Base-by-base conservation (phyloP, 1,140 invertebrate species). In the Dendrolimus kikuchii region DNA sequence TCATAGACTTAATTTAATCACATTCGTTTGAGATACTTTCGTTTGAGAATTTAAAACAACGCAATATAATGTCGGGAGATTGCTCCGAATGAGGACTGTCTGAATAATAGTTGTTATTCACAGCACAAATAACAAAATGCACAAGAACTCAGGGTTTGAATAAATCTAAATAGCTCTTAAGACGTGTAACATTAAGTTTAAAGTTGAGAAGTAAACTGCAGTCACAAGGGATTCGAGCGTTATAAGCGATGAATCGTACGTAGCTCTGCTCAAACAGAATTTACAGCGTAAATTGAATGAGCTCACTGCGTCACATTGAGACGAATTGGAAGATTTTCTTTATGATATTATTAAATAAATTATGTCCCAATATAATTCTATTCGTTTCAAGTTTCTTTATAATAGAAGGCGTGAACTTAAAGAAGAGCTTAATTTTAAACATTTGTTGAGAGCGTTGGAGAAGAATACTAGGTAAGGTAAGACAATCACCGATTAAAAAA, bases 211-310 rank as follows among this genome's bases (percentile, higher is more conserved):
- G 10, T 37, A 41, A 46, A 41, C 23, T 53, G 6, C 44, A 40
- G 7, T 23, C 8, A 38, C 44, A 42, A 9, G 49, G 40, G 51
- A 49, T 37, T 41, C 47, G 39, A 47, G 47, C 46, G 48, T 47
- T 54, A 57, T 57, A 53, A 53, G 55, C 51, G 55, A 53, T 5
- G 51, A 50, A 53, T 60, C 52, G 41, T 51, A 48, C 45, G 39
- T 49, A 59, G 44, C 42, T 5, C 45, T 37, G 43, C 39, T 8
- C 43, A 56, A 52, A 53, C 47, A 47, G 54, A 60, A 54, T 53
- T 60, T 53, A 53, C 46, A 56, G 47, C 46, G 59, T 50, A 60
- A 61, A 61, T 57, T 61, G 55, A 57, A 61, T 61, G 59, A 61
- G 55, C 59, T 53, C 51, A 51, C 51, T 51, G 40, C 55, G 51